These are phyloP conservation scores for Drosophila subquinaria DNA, from an alignment of 2,888 invertebrate species.

Conservation along the genomic window DNA sequence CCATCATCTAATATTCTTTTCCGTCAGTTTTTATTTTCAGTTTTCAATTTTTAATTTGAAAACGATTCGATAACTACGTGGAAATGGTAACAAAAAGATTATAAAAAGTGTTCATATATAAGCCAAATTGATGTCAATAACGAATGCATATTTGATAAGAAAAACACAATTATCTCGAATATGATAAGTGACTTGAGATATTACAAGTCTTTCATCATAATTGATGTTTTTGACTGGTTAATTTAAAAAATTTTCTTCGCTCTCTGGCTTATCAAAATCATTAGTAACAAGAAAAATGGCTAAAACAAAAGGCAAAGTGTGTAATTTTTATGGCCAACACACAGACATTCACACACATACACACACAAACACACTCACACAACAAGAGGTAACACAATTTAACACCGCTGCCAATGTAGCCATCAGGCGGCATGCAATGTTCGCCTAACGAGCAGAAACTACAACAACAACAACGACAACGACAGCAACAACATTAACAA, in stretches of 20 bases:
- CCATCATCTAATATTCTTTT: too few species aligned
- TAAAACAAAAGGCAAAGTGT: conserved; percentile 65
- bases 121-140: background rate
- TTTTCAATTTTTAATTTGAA: background rate
- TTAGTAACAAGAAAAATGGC: conserved; percentile 62
- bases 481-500: conserved; percentile 49
- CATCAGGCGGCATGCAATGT: conserved; percentile 77
- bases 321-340: conserved; percentile 62
- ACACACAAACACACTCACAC: conserved; percentile 2
- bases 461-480: conserved; percentile 54
- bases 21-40: background rate
- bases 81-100: background rate
- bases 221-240: conserved; percentile 46
- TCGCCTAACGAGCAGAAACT: conserved; percentile 75
- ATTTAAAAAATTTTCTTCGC: conserved; percentile 41
- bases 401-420: conserved; percentile 77
- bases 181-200: conserved; percentile 11
- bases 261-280: conserved; percentile 52
- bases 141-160: conserved; percentile 1
- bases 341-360: conserved; percentile 8
- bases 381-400: conserved; percentile 61
- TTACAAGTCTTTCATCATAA: conserved; percentile 24
- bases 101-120: background rate
- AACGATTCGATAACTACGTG: background rate
- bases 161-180: background rate